These are phyloP conservation scores for Morelia viridis DNA, from an alignment of 2,797 vertebrate species.

Conservation along the genomic window DNA sequence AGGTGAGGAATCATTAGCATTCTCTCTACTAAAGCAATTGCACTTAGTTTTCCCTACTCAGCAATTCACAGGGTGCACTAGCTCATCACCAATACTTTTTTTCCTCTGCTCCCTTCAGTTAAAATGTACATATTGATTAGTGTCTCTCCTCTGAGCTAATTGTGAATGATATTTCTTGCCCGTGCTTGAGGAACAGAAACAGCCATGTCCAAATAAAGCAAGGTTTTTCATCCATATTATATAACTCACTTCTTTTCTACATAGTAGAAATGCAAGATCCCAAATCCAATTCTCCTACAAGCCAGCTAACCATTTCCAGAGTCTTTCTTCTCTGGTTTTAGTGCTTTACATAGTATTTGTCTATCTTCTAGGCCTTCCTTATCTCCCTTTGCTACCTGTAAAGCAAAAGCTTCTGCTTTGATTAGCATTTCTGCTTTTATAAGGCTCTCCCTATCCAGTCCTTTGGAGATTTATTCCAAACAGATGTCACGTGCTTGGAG, in stretches of 20 bases:
- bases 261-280: not conserved
- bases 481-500: not conserved
- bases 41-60: slow-evolving; percentile 5
- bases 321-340: not conserved
- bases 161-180: not conserved
- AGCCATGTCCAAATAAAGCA: not conserved
- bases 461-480: not conserved
- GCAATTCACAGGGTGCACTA: not conserved
- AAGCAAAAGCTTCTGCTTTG: not conserved
- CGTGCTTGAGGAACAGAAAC: not conserved
- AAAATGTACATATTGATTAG: slow-evolving; percentile 2
- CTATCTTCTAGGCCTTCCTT: not conserved
- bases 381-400: not conserved
- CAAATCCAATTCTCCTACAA: not conserved
- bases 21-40: not conserved
- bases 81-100: not conserved
- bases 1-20: slow-evolving; percentile 67
- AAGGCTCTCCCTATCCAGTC: not conserved
- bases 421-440: not conserved
- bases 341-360: not conserved
- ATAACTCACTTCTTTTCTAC: not conserved
- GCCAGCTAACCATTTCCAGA: not conserved
- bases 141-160: not conserved
- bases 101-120: not conserved
- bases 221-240: rapidly evolving